Evolutionary conservation across 2,797 vertebrate genomes (phyloP), one percentile per base, ranked within the genome.

Genomic region (Erpetoichthys calabaricus): DNA sequence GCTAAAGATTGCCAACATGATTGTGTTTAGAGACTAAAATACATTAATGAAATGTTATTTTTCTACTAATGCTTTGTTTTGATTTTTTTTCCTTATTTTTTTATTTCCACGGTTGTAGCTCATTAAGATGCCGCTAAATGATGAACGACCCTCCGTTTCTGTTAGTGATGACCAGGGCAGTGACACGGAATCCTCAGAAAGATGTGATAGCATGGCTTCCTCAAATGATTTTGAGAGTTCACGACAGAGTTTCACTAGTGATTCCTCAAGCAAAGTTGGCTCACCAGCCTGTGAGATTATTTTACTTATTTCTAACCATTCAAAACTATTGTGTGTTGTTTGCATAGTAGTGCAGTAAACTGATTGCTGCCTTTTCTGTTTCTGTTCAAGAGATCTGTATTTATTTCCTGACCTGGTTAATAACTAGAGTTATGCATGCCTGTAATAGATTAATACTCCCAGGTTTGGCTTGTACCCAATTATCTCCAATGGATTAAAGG

Each of bases 221-320:
- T 75, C 87, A 61, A 92, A 90, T 0, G 90, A 93, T 71, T 78
- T 65, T 0, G 91, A 94, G 55, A 88, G 70, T 63, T 91, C 86
- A 9, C 81, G 90, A 3, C 87, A 90, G 63, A 94, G 92, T 68
- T 94, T 93, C 70, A 88, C 84, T 42, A 97, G 92, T 0, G 85
- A 90, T 65, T 80, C 80, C 67, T 94, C 91, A 65, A 95, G 93
- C 87, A 96, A 94, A 59, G 81, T 86, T 57, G 81, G 86, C 71
- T 90, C 92, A 1, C 92, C 92, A 45, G 86, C 86, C 0, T 92
- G 93, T 97, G 78, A 89, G 92, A 71, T 25, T 4, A 0, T 49
- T 9, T 56, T 56, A 58, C 45, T 55, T 44, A n/a, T 7, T 41
- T 61, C n/a, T 49, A n/a, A n/a, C n/a, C n/a, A n/a, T n/a, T n/a